These are phyloP conservation scores for Desmophyllum pertusum DNA, from an alignment of 92 coral and sea anemone genomes.

Conservation along the genomic window DNA sequence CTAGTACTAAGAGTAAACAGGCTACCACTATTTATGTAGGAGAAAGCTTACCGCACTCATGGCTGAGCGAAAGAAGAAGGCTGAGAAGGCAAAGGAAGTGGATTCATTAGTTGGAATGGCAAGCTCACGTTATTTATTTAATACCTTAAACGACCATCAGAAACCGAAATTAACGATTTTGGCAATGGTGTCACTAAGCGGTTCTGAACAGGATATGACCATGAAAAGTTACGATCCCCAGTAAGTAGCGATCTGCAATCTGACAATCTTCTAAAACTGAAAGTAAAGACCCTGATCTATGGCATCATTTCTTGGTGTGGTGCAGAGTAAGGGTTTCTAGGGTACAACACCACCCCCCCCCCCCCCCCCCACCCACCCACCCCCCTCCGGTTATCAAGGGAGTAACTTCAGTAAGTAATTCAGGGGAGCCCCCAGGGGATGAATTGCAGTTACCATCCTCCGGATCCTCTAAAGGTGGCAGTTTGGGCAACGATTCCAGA, in stretches of 20 bases:
- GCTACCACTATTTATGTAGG: no score
- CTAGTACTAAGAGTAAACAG: no score
- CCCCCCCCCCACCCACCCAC: background rate
- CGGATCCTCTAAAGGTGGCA: slow-evolving; percentile 50
- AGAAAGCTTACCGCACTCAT: slow-evolving; percentile 82
- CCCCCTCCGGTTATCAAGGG: background rate
- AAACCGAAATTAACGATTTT: no score
- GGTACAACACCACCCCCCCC: background rate
- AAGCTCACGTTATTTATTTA: background rate
- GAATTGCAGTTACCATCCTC: slow-evolving; percentile 52
- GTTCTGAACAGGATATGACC: no score
- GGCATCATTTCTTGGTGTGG: background rate
- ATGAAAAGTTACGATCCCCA: no score
- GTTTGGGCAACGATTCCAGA: slow-evolving; percentile 50
- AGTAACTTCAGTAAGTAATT: no score
- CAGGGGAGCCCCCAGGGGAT: background rate
- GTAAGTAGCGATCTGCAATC: no score
- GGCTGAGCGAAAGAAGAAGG: slow-evolving; percentile 70
- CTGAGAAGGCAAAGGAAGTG: slow-evolving; percentile 41
- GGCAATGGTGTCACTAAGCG: no score
- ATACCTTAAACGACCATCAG: background rate
- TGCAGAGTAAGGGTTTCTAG: background rate
- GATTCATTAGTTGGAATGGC: background rate
- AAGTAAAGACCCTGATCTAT: no score
- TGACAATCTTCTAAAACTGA: no score